These are phyloP conservation scores for Oxyruncus cristatus DNA, from an alignment of 2,113 vertebrate species.

Conservation along the genomic window DNA sequence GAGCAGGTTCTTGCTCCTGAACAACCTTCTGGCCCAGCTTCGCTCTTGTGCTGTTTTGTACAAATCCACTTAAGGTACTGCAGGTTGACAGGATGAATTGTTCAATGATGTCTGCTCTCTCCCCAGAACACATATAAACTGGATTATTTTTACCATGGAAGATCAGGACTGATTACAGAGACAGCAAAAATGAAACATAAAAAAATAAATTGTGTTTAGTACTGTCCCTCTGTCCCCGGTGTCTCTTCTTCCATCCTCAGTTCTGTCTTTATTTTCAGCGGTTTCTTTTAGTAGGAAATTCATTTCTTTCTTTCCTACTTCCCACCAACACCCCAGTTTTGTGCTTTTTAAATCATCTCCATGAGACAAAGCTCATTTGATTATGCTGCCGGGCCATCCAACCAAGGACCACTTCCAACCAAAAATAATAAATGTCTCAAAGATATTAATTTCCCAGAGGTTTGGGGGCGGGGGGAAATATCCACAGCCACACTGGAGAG, in stretches of 20 bases:
- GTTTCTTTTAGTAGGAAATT: not conserved
- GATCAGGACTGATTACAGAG: not conserved
- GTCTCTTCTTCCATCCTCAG: not conserved
- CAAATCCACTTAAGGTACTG: not conserved
- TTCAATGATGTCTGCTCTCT: not conserved
- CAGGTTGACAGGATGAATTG: not conserved
- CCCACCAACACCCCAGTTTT: not conserved
- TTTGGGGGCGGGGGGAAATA: not conserved
- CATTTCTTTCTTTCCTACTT: not conserved
- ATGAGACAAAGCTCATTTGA: not conserved
- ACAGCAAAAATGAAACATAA: not conserved
- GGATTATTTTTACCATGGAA: not conserved
- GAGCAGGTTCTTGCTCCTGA: not conserved
- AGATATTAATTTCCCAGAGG: not conserved
- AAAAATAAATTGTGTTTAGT: not conserved
- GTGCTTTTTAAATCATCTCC: not conserved
- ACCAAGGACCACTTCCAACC: not conserved
- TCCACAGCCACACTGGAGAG: not conserved
- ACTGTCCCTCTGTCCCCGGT: not conserved
- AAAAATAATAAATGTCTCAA: not conserved
- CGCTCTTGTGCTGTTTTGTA: accelerated
- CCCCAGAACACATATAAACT: not conserved
- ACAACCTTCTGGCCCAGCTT: not conserved
- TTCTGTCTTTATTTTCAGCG: not conserved
- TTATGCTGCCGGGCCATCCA: not conserved